Conservation (phyloP, 1,140 invertebrate species). For the Bombus polaris region DNA sequence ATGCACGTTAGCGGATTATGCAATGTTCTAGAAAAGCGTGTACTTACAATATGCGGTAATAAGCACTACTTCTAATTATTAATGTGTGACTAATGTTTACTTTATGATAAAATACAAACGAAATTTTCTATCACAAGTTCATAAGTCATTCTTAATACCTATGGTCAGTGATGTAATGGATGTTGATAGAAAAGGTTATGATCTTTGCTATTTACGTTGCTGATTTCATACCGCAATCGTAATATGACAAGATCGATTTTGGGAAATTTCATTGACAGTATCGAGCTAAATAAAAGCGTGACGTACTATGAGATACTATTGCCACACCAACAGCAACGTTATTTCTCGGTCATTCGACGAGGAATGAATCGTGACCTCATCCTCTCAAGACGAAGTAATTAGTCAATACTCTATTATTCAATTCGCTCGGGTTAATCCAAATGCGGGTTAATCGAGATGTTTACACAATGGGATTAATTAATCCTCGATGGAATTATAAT, state of each 20-base stretch:
- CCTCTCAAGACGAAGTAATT: constrained; percentile 5
- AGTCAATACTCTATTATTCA: constrained; percentile 26
- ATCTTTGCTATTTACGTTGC: not conserved
- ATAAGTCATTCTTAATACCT: too few relatives aligned
- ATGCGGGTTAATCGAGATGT: constrained; percentile 36
- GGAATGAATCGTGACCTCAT: constrained; percentile 24
- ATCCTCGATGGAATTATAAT: not conserved
- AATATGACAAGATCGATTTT: not conserved
- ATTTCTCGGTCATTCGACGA: not conserved
- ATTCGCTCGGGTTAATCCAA: constrained; percentile 20
- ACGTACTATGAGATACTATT: not conserved
- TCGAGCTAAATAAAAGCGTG: not conserved
- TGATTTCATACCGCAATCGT: not conserved
- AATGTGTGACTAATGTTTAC: too few relatives aligned
- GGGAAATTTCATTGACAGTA: constrained; percentile 7
- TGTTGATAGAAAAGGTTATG: not conserved
- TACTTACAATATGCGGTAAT: too few relatives aligned
- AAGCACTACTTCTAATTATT: too few relatives aligned
- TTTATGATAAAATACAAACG: too few relatives aligned
- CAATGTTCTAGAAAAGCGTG: constrained; percentile 39
- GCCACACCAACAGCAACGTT: not conserved
- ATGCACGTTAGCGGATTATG: constrained; percentile 20
- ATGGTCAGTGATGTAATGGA: too few relatives aligned
- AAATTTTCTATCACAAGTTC: too few relatives aligned
- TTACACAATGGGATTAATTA: constrained; percentile 1